Evolutionary conservation across 2,888 invertebrate genomes (phyloP), one percentile per base, ranked within the genome.

Genomic region (Salpingus planirostris): DNA sequence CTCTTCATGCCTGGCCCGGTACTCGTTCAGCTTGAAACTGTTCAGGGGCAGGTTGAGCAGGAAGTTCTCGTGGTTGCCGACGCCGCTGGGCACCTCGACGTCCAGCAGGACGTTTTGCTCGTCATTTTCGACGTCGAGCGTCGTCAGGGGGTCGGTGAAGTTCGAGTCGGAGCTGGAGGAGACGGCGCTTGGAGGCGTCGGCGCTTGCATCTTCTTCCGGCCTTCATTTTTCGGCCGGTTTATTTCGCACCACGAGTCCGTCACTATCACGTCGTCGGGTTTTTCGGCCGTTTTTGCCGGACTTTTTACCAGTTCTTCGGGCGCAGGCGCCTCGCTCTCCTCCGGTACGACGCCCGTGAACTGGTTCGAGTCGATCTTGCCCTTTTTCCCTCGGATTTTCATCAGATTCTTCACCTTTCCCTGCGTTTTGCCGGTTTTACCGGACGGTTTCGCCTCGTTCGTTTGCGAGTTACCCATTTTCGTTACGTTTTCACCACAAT

Each of bases 141-240:
- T 65, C 47, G 74, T 67, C 47, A 74, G 67, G 47, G 82, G 78
- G 62, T 83, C 83, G 48, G 82, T 81, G 67, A 83, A 83, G 61
- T 81, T 75, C 56, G 83, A 82, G 53, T 78, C 76, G 39, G 74
- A 74, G 62, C 80, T 80, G 43, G 80, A 77, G 12, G 40, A 43
- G 3, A 43, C 36, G 3, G 31, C 43, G 69, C 73, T 55, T 67
- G 70, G 54, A 68, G 73, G 47, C 69, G 71, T 46, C 60, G 64
- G 29, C 54, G 59, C 27, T 58, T 56, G 47, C 56, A 57, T 47
- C 55, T 42, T 27, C 31, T n/a, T n/a, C n/a, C n/a, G n/a, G n/a
- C n/a, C n/a, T 42, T 49, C 43, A 32, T 32, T 37, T 27, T 31
- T 45, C 21, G 43, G 24, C 31, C 42, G 47, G 29, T 55, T 52